Base-by-base conservation (phyloP, 2,113 vertebrate genomes). In the Mandrillus leucophaeus region DNA sequence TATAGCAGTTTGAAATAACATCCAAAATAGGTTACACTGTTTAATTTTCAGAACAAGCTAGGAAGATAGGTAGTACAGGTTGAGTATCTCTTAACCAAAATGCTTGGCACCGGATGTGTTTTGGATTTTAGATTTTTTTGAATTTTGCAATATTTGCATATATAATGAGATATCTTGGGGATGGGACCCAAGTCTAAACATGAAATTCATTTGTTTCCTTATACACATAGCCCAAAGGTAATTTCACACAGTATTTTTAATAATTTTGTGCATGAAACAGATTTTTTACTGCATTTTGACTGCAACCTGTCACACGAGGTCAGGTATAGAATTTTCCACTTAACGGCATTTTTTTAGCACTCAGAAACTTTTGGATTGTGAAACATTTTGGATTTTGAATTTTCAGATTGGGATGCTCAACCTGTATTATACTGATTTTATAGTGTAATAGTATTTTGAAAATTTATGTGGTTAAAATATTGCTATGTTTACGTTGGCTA, bases 401-500 rank as follows among this genome's bases (percentile, higher is more conserved):
- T 76, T 76, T 78, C 75, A 48, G 27, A 48, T 48, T 78, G 75
- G 75, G 43, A 11, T 48, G 45, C 43, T 78, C 16, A 78, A 48
- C 27, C 75, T 48, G 4, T 78, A 25, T 52, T 70, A 38, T 84
- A 50, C 40, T 96, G 35, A 61, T 83, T 78, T 96, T 93, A 79
- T 3, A 57, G 23, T 88, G 30, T 64, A 61, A 30, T 52, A 52
- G 22, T 80, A 93, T 96, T 96, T 86, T 66, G 64, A 66, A 35
- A 79, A 17, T 88, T 93, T 66, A 17, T 72, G 6, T 96, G 81
- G 32, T 88, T n/a, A 90, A n/a, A 94, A 95, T 79, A 82, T 38
- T 90, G 30, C 73, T 93, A 40, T 76, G 13, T 52, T 93, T 87
- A 89, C 76, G 43, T 81, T 92, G 68, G 45, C 35, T 52, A 97